Evolutionary conservation across 2,113 vertebrate species (phyloP), one percentile per base, ranked within the genome.

Genomic region (Anas platyrhynchos): DNA sequence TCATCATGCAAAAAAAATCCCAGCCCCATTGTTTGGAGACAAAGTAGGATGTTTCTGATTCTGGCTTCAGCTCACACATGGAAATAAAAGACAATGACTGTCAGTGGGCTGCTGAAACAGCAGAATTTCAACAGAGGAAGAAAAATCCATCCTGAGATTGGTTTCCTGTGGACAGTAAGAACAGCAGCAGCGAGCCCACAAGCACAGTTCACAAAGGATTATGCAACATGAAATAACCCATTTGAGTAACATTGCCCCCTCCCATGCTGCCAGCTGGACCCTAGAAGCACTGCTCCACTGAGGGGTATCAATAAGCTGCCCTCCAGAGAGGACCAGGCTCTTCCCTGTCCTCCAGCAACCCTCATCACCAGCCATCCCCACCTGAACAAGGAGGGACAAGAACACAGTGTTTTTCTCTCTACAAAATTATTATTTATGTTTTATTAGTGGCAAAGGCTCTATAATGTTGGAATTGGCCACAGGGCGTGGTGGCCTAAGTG

Each of bases 341-440:
- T 36, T 16, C 68, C 16, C 25, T 3, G 11, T 22, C 75, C 84
- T 58, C 15, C 73, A 84, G 16, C 10, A 41, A 11, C 20, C 52
- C 50, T 14, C 65, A 6, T 5, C 16, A 29, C 46, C 31, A 74
- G 18, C 59, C n/a, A 31, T 6, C 21, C 13, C 46, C 46, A 81
- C 16, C n/a, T 27, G 23, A 83, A 52, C 55, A 56, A 55, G 11
- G 1, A 72, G 11, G 23, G 36, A 43, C 32, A n/a, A 83, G 58
- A 87, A 56, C 63, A 26, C 1, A 3, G 26, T 36, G 91, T 54
- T 80, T 80, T 72, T 11, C 34, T 65, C 61, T 38, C 65, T 13
- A 7, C n/a, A 32, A 88, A 91, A 94, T 96, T 95, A 96, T 63
- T 93, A 91, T 93, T 88, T 95, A 54, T 95, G 75, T 73, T 92